A percentile compares a stretch with the other conserved stretches of the same genome.
Evolutionary conservation across 2,113 vertebrate species (phyloP).

Genomic region (Dicerorhinus sumatrensis): DNA sequence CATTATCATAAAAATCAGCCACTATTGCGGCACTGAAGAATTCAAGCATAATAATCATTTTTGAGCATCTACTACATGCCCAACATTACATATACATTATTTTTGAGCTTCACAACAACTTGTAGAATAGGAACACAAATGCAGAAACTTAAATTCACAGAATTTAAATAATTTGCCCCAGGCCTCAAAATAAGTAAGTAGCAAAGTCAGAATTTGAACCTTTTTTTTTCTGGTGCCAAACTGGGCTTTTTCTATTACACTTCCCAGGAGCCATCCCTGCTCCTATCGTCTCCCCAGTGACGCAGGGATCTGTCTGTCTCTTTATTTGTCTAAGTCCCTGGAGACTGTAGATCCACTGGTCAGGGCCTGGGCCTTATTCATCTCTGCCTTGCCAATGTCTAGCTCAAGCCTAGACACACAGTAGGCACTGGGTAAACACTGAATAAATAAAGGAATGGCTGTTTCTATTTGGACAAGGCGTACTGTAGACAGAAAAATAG

Average conservation of each 20-base stretch:
- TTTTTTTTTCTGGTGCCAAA: not conserved
- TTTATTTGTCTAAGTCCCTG: not conserved
- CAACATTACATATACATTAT: fast-evolving
- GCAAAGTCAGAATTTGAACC: not conserved
- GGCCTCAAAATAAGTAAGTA: not conserved
- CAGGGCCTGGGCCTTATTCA: not conserved
- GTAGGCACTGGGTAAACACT: not conserved
- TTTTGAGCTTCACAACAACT: not conserved
- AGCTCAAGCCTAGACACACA: not conserved
- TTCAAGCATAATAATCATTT: not conserved
- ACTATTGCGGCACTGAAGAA: not conserved
- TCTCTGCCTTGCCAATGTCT: not conserved
- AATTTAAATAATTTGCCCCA: not conserved
- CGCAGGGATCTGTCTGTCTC: not conserved
- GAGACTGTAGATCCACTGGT: not conserved
- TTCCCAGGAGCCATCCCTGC: not conserved
- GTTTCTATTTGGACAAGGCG: not conserved
- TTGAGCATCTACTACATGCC: not conserved
- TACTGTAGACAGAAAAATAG: too few relatives aligned
- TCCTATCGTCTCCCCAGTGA: not conserved
- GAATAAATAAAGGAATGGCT: not conserved
- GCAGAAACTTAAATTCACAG: not conserved
- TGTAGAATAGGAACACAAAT: not conserved
- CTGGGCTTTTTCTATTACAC: not conserved
- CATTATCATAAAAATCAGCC: slow-evolving; percentile 44